Percentiles rank a stretch among this genome's conserved stretches.
These are phyloP conservation scores for Doryteuthis pealeii DNA, from an alignment of 1,140 invertebrate genomes.

Conservation along the genomic window DNA sequence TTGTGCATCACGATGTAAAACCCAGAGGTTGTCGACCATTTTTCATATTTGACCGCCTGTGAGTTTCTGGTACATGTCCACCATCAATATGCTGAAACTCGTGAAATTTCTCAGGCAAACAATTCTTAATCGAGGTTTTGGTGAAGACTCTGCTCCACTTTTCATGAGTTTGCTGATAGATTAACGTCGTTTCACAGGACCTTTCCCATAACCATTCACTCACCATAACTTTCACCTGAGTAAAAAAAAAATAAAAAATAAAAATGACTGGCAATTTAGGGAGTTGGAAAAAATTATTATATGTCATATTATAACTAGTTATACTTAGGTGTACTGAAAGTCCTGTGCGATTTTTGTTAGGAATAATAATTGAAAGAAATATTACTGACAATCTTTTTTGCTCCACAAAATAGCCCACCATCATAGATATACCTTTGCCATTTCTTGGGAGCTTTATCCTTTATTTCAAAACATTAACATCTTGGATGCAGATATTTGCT, in stretches of 20 bases:
- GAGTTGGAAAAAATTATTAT: too few species aligned
- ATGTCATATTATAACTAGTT: too few species aligned
- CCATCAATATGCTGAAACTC: constrained; percentile 86
- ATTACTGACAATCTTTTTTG: too few species aligned
- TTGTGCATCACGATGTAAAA: constrained; percentile 82
- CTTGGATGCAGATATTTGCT: too few species aligned
- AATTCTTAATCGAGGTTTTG: constrained; percentile 69
- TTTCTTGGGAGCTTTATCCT: too few species aligned
- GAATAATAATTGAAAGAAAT: too few species aligned
- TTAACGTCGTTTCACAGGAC: constrained; percentile 43
- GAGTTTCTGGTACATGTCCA: constrained; percentile 96
- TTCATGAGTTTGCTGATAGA: constrained; percentile 49
- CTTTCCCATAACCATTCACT: constrained; percentile 56
- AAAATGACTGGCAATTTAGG: too few species aligned
- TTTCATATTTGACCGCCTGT: constrained; percentile 92
- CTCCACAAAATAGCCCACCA: too few species aligned
- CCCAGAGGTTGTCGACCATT: constrained; percentile 97
- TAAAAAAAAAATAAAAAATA: constrained; percentile 19
- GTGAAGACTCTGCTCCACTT: constrained; percentile 23
- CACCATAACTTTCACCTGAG: constrained; percentile 50
- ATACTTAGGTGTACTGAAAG: too few species aligned
- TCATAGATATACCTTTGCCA: too few species aligned
- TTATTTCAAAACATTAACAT: too few species aligned
- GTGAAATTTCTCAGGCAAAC: constrained; percentile 93
- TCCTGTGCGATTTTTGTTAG: too few species aligned